Conservation (phyloP, 2,113 vertebrate genomes). For the Manacus vitellinus region DNA sequence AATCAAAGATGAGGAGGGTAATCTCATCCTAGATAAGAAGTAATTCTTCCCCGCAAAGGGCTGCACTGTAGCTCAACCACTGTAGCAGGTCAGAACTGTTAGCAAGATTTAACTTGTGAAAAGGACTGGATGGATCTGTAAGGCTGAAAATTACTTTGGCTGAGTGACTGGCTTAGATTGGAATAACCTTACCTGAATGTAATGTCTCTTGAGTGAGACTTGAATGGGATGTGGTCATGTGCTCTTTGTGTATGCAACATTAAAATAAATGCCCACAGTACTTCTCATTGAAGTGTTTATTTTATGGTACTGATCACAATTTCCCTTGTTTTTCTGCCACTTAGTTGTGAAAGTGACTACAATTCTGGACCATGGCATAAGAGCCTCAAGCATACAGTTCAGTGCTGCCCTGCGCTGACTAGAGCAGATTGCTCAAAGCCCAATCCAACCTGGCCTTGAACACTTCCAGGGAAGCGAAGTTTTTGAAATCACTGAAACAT, state of each 20-base stretch:
- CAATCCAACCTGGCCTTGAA: background rate
- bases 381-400: background rate
- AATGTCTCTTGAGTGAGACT: background rate
- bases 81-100: background rate
- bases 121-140: background rate
- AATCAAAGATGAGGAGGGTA: constrained; percentile 54
- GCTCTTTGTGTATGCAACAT: background rate
- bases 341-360: background rate
- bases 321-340: background rate
- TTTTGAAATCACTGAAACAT: background rate
- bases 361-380: background rate
- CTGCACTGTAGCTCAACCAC: background rate
- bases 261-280: background rate
- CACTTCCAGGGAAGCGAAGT: background rate
- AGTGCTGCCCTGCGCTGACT: background rate
- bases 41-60: background rate
- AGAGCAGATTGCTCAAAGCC: background rate
- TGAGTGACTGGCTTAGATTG: background rate
- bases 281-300: background rate
- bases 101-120: background rate
- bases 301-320: background rate
- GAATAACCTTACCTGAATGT: background rate
- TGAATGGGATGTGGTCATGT: background rate
- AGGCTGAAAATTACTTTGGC: background rate
- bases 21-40: constrained; percentile 48